These are phyloP conservation scores for Clarias batrachus DNA, from an alignment of 2,113 vertebrate genomes.

Conservation along the genomic window DNA sequence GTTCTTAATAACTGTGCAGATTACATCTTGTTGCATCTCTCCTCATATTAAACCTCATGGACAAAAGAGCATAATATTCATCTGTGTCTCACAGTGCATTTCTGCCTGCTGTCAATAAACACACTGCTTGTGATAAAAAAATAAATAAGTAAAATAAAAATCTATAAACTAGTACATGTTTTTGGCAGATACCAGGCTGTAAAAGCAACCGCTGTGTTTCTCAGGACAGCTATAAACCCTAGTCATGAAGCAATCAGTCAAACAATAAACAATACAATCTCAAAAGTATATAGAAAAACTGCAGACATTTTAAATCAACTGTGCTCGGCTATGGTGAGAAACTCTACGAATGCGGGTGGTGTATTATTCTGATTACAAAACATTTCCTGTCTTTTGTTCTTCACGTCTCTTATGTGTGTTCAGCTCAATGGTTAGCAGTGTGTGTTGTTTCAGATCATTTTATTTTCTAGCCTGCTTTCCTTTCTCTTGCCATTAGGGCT, in stretches of 20 bases:
- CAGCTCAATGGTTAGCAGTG: neutral
- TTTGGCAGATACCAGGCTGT: neutral
- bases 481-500: slow-evolving; percentile 1
- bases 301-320: neutral
- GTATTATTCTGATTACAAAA: slow-evolving; percentile 37
- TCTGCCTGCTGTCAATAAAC: neutral
- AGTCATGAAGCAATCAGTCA: neutral
- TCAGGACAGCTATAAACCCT: neutral
- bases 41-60: neutral
- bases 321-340: slow-evolving; percentile 6
- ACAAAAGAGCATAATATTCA: neutral
- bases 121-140: neutral
- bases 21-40: neutral
- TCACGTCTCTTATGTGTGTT: slow-evolving; percentile 9
- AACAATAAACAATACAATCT: slow-evolving; percentile 1
- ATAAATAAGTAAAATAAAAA: neutral
- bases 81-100: neutral
- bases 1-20: neutral
- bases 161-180: neutral
- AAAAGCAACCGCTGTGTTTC: neutral
- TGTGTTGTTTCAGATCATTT: slow-evolving; percentile 1
- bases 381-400: slow-evolving; percentile 50
- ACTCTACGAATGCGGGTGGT: neutral
- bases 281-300: neutral
- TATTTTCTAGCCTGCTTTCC: neutral